Base-by-base conservation (phyloP, 2,113 vertebrate genomes). In the Craseonycteris thonglongyai region DNA sequence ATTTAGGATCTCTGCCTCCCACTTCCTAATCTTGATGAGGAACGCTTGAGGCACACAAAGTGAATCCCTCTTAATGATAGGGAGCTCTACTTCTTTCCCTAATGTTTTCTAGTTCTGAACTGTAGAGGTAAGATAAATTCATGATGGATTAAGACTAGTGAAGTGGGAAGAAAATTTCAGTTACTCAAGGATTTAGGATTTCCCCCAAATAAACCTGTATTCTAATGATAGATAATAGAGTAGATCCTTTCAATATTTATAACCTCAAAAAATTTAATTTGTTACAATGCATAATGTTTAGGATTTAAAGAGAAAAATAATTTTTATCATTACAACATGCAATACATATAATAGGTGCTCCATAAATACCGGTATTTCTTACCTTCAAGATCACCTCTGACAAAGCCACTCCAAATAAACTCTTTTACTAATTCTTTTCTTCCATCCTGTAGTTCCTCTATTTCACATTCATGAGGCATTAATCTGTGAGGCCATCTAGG, bases 391-490 rank as follows among this genome's bases (percentile, higher is more conserved):
- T 65, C 30, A 33, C 9, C 30, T 33, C 15, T 33, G 49, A 21
- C 14, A 28, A 56, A 72, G 40, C 13, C 13, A 21, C 9, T 71
- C n/a, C 38, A 42, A 51, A 9, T 5, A 8, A 56, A 30, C 63
- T 61, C 40, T 74, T 58, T 86, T 12, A 65, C n/a, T 80, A 65
- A 35, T 86, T 47, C 40, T n/a, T 49, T 68, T 8, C 40, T 80
- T 4, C 14, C 0, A 1, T 11, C 19, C 30, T 24, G 15, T 9
- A 5, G 15, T 40, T 2, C 61, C 15, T 7, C 4, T 7, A 2
- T 6, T 63, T 51, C 12, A 6, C 33, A 21, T 14, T 51, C n/a
- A 11, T 22, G 21, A 61, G 42, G 13, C n/a, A 8, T 33, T 76
- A 11, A 56, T 26, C n/a, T 18, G 19, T 7, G 47, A 42, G 33